phyloP scores from a whole-genome alignment of 1,140 invertebrate species.

The Formica selysi region DNA sequence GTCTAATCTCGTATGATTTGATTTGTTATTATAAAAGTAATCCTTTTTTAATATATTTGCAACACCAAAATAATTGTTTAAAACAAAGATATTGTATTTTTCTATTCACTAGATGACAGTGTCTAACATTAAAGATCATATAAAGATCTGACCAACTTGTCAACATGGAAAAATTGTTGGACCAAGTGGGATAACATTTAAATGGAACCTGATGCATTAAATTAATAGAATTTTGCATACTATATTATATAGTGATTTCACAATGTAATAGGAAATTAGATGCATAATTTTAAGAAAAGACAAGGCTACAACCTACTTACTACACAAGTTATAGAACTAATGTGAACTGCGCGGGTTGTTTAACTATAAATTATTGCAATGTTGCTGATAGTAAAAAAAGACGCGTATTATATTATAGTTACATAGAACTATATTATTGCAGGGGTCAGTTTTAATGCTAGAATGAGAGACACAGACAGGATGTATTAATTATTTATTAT shows the following conservation, averaged over 20 bases:
- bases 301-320: conserved; percentile 74
- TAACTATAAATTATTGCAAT: conserved; percentile 73
- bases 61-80: too few species aligned
- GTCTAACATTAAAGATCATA: conserved; percentile 73
- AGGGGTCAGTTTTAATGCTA: conserved; percentile 1
- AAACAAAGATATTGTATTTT: conserved; percentile 41
- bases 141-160: conserved; percentile 59
- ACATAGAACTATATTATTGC: conserved; percentile 10
- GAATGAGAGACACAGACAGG: conserved; percentile 2
- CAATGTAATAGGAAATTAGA: conserved; percentile 68
- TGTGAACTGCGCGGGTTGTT: conserved; percentile 67
- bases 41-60: background rate
- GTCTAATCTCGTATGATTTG: background rate
- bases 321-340: conserved; percentile 61
- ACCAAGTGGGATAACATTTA: conserved; percentile 70
- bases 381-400: conserved; percentile 63
- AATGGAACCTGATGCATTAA: conserved; percentile 58
- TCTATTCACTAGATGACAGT: conserved; percentile 79
- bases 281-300: conserved; percentile 64
- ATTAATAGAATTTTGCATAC: conserved; percentile 64
- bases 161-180: conserved; percentile 65
- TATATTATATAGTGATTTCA: conserved; percentile 61
- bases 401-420: conserved; percentile 70
- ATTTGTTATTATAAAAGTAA: background rate
- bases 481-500: conserved; percentile 49